A percentile compares a stretch with the other conserved stretches of the same genome.
Evolutionary conservation across 2,113 vertebrate genomes (phyloP).

Genomic region (Budorcas taxicolor): DNA sequence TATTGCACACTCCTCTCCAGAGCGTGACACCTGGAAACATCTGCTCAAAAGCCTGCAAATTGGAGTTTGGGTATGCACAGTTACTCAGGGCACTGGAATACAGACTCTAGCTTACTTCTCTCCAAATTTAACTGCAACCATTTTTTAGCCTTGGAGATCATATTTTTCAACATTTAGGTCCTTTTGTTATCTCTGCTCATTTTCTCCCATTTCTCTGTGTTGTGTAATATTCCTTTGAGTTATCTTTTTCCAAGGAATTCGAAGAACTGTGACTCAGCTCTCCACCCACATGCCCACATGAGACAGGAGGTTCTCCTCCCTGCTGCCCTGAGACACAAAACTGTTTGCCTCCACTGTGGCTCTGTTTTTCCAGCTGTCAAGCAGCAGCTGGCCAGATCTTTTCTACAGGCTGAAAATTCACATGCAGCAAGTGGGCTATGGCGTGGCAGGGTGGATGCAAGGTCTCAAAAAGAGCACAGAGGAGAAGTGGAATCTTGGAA

Average conservation of each 20-base stretch:
- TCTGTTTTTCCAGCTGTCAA: constrained; percentile 71
- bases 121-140: neutral
- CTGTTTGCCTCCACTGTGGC: constrained; percentile 13
- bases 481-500: neutral
- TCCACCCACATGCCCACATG: constrained; percentile 39
- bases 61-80: neutral
- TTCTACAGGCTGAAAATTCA: neutral
- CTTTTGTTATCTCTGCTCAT: neutral
- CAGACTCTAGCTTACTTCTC: neutral
- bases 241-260: constrained; percentile 41
- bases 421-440: neutral
- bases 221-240: constrained; percentile 51
- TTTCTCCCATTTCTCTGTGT: constrained; percentile 33
- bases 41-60: neutral
- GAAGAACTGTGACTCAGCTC: constrained; percentile 49
- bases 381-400: constrained; percentile 45
- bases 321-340: constrained; percentile 19
- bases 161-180: constrained; percentile 8
- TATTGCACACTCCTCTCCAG: neutral
- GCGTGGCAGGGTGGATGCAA: neutral
- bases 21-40: neutral
- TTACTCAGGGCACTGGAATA: neutral
- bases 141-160: neutral
- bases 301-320: constrained; percentile 38
- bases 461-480: neutral